Conservation (phyloP, 23 tunicate species). For the Corella eumyota region DNA sequence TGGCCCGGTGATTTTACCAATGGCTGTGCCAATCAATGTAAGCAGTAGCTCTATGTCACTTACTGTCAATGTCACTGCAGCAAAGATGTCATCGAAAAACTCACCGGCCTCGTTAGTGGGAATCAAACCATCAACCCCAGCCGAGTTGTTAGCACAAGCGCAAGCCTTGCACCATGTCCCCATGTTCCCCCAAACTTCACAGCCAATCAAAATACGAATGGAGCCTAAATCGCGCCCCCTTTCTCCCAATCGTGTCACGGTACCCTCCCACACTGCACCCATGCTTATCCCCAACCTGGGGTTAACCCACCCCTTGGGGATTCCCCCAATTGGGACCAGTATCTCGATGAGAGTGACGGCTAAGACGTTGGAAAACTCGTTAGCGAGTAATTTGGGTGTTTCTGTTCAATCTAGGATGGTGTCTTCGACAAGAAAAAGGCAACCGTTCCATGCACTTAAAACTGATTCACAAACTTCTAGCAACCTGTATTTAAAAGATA, state of each 20-base stretch:
- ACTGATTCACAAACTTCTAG: constrained; percentile 27
- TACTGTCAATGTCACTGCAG: too few species aligned
- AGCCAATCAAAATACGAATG: constrained; percentile 8
- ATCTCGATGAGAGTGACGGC: neutral
- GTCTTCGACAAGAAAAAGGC: constrained; percentile 13
- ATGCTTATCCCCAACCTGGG: constrained; percentile 6
- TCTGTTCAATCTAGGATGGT: neutral
- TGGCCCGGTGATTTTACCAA: too few species aligned
- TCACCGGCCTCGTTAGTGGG: constrained; percentile 6
- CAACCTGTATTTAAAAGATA: too few species aligned
- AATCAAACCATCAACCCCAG: constrained; percentile 25
- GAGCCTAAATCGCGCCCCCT: neutral
- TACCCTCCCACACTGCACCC: constrained; percentile 44
- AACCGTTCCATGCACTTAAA: constrained; percentile 25
- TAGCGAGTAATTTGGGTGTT: neutral
- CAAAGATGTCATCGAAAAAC: too few species aligned
- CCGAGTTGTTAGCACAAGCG: constrained; percentile 47
- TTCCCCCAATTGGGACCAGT: constrained; percentile 7
- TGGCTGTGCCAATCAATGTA: too few species aligned
- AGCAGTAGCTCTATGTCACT: too few species aligned
- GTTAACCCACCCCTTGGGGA: constrained; percentile 1
- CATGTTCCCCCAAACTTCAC: constrained; percentile 1
- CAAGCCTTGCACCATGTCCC: constrained; percentile 34
- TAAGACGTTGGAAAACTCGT: neutral
- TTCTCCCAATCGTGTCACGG: constrained; percentile 17